Evolutionary conservation across 2,888 invertebrate species (phyloP).

Genomic region (Leucania comma): DNA sequence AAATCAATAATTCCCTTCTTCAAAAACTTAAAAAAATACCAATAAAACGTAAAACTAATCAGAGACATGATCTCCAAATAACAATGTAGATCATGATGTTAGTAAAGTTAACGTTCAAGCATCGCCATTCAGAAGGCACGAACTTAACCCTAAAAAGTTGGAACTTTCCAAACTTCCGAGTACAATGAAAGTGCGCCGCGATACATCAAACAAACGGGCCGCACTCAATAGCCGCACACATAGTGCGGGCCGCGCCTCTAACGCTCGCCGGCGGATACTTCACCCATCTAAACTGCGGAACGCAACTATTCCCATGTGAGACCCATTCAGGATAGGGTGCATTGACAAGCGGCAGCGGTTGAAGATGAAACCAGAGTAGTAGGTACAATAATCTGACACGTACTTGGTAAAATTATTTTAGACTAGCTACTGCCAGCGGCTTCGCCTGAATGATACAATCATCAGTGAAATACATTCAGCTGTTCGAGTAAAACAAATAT

Average conservation of each 20-base stretch:
- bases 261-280: slow-evolving; percentile 55
- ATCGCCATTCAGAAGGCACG: slow-evolving; percentile 14
- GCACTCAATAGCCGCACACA: slow-evolving; percentile 49
- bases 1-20: not conserved
- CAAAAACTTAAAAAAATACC: not conserved
- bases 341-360: slow-evolving; percentile 31
- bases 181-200: slow-evolving; percentile 37
- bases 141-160: slow-evolving; percentile 16
- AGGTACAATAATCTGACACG: too few species aligned
- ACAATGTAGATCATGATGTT: not conserved
- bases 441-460: too few species aligned
- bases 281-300: slow-evolving; percentile 67
- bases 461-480: too few species aligned
- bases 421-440: too few species aligned
- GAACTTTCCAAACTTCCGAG: slow-evolving; percentile 21
- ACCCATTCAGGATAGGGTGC: slow-evolving; percentile 2
- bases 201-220: slow-evolving; percentile 50
- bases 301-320: slow-evolving; percentile 68
- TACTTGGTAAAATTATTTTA: not conserved
- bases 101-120: not conserved
- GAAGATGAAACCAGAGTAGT: not conserved
- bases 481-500: too few species aligned
- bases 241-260: slow-evolving; percentile 49
- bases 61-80: not conserved
- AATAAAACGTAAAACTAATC: not conserved